Base-by-base conservation (phyloP, 2,797 vertebrate genomes). In the Onychomys leucogaster region DNA sequence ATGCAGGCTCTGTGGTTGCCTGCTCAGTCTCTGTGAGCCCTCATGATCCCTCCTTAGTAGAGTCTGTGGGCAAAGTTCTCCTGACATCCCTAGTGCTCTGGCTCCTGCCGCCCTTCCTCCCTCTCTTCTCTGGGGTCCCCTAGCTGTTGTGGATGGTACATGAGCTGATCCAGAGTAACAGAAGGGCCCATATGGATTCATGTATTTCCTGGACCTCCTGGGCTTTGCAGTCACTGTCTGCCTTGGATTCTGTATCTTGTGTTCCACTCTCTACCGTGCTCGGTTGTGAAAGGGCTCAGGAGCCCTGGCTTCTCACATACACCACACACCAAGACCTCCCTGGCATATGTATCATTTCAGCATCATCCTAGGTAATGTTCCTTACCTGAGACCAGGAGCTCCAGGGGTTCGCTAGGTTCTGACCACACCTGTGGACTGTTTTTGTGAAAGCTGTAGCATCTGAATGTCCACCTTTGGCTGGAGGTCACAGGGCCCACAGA, bases 191-290 rank as follows among this genome's bases (percentile, higher is more conserved):
- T 55, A n/a, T 32, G 41, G 49, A 73, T 6, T 19, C 21, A 17
- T 69, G 46, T 71, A 12, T 14, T 0, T 14, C 25, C 12, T 29
- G n/a, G 2, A 29, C 5, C n/a, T 27, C 5, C 5, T 10, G n/a
- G 10, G 4, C 1, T 65, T 65, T 65, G 63, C 14, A 10, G 49
- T 49, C 49, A 49, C 49, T 10, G 7, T 49, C 49, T 49, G 49
- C 49, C 49, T 73, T 87, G 25, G 14, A 16, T 17, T 55, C 13
- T 55, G n/a, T 41, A 2, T 86, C 29, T 49, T 21, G 0, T 7
- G 21, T 37, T 34, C 21, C 14, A 52, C 7, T 71, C 21, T 52
- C 29, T 65, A 5, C 27, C 29, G 13, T 32, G 63, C 63, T 5
- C 27, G n/a, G n/a, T n/a, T 65, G 12, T 32, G 12, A 13, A 4